These are phyloP conservation scores for Psephotus haematonotus DNA, from an alignment of 2,113 vertebrate species.

Conservation along the genomic window DNA sequence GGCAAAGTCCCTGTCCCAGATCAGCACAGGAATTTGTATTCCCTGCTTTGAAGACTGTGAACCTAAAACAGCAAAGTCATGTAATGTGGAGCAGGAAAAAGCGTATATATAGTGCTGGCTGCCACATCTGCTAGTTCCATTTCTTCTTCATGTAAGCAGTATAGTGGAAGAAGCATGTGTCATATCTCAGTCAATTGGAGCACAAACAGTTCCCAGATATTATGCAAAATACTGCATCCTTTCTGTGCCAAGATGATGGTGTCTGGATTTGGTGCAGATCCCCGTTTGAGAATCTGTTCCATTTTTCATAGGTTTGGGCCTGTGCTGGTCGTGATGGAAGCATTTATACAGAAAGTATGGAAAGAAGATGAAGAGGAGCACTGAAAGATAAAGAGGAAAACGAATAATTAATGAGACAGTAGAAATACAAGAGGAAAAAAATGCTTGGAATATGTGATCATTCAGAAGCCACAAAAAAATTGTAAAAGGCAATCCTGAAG, in stretches of 20 bases:
- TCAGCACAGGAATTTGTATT: neutral
- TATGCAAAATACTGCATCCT: neutral
- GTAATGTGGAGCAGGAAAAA: neutral
- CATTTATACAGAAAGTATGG: neutral
- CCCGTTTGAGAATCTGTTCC: neutral
- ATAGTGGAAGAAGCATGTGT: neutral
- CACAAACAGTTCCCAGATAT: neutral
- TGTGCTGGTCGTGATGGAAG: neutral
- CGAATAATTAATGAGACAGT: neutral
- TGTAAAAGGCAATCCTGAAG: neutral
- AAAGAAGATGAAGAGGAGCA: neutral
- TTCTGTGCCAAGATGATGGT: neutral
- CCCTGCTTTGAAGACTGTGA: neutral
- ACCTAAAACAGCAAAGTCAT: rapidly evolving
- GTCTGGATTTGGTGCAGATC: neutral
- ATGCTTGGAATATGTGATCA: neutral
- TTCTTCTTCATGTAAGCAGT: neutral
- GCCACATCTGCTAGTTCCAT: neutral
- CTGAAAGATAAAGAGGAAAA: neutral
- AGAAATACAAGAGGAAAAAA: neutral
- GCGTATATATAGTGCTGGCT: neutral
- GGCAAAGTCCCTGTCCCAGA: neutral
- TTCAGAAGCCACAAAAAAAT: neutral
- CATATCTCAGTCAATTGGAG: neutral
- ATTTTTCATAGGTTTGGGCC: neutral